Evolutionary conservation across 2,888 invertebrate genomes (phyloP), one percentile per base, ranked within the genome.

Genomic region (Empis stercorea): DNA sequence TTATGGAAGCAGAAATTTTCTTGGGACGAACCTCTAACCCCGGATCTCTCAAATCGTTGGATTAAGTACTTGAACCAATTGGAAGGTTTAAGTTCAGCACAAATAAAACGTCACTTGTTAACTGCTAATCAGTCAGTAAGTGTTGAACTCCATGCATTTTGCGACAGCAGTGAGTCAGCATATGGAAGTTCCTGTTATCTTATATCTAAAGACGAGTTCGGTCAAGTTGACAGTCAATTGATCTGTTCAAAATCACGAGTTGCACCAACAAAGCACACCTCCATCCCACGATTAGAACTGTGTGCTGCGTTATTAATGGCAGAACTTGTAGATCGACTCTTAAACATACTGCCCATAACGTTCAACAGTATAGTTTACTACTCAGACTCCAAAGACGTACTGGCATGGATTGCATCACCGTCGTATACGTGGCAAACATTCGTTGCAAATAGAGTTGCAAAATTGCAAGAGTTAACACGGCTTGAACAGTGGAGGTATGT

Each of bases 191-290:
- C 43, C 11, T 41, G 46, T 15, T 49, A 46, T 32, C 7, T 50
- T 4, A 30, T 36, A 3, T 38, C 11, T 11, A 15, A 23, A 39
- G 47, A 47, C 14, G n/a, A 30, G 1, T 11, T 38, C 4, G 30
- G 27, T 17, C 34, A 34, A n/a, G n/a, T n/a, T 34, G 13, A n/a
- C n/a, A n/a, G 4, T 13, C 34, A 44, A 34, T 13, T 45, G 27
- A 13, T 45, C 10, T 48, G 49, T 16, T 43, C 47, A 34, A 52
- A 52, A 27, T 50, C 52, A 6, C 30, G 47, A 13, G 44, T 51
- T 23, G 49, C 48, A 41, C 51, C 49, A 37, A 27, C 39, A n/a
- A 47, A 43, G 32, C 36, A 20, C 11, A 14, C 36, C 10, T 43
- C 46, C 15, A 27, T 51, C 15, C 43, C 48, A 11, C 39, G 44